Evolutionary conservation across 2,113 vertebrate genomes (phyloP).

Genomic region (Mesoclemmys tuberculata): DNA sequence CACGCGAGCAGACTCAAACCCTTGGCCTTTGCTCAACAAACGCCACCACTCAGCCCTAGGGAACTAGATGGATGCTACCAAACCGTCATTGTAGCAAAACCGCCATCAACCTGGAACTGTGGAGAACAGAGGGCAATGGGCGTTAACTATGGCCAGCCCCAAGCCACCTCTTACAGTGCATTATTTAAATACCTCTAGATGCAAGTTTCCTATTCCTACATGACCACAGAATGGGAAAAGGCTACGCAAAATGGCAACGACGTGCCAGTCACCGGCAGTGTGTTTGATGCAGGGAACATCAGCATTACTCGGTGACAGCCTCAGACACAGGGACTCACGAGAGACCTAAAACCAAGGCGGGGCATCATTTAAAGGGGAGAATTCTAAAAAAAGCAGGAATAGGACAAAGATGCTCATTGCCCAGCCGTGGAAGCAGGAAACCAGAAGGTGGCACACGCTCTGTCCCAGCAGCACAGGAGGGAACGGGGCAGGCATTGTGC

Average conservation of each 20-base stretch:
- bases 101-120: too few relatives aligned
- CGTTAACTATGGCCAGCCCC: neutral
- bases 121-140: neutral
- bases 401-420: neutral
- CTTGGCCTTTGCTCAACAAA: neutral
- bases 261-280: accelerated
- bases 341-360: constrained; percentile 25
- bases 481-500: neutral
- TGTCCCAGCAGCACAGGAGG: neutral
- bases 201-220: neutral
- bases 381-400: neutral
- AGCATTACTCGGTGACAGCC: neutral
- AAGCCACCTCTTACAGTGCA: too few relatives aligned
- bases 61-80: neutral
- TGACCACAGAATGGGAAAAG: neutral
- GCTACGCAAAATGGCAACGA: neutral
- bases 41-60: too few relatives aligned
- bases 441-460: neutral
- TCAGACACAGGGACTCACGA: accelerated
- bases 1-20: neutral
- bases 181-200: too few relatives aligned
- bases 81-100: too few relatives aligned
- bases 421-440: neutral
- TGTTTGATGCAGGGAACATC: neutral
- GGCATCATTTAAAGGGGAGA: neutral